phyloP scores from a whole-genome alignment of 1,140 invertebrate species.

The Geopemphigus sp. region DNA sequence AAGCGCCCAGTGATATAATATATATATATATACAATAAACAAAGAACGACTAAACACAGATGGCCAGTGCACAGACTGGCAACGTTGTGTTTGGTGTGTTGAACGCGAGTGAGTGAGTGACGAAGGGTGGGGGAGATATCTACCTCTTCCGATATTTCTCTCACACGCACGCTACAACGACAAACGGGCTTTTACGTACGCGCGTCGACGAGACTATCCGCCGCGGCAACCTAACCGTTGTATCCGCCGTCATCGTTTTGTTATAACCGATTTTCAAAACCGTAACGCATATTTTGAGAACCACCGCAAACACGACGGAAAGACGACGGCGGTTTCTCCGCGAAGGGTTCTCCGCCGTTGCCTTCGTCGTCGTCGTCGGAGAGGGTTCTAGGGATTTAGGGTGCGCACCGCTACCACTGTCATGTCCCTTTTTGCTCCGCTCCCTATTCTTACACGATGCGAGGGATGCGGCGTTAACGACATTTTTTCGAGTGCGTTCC shows the following conservation, averaged over 20 bases:
- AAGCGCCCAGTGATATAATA: slow-evolving; percentile 4
- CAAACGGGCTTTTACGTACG: not conserved
- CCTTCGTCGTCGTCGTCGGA: too few relatives aligned
- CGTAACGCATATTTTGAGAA: slow-evolving; percentile 23
- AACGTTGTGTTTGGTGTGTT: slow-evolving; percentile 11
- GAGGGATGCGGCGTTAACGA: slow-evolving; percentile 41
- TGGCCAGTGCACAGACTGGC: slow-evolving; percentile 28
- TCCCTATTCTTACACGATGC: not conserved
- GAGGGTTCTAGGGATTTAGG: slow-evolving; percentile 38
- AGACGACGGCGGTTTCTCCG: slow-evolving; percentile 34
- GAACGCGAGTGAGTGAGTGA: too few relatives aligned
- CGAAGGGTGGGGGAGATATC: not conserved
- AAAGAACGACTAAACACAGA: slow-evolving; percentile 45
- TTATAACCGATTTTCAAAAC: slow-evolving; percentile 13
- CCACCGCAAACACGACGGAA: not conserved
- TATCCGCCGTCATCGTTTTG: not conserved
- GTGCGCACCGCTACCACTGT: slow-evolving; percentile 12
- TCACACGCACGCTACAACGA: not conserved
- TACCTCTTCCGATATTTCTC: not conserved
- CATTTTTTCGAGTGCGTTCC: slow-evolving; percentile 41
- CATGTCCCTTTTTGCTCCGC: slow-evolving; percentile 17
- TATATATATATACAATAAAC: slow-evolving; percentile 22
- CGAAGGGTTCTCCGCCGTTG: slow-evolving; percentile 17
- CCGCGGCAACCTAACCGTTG: slow-evolving; percentile 6
- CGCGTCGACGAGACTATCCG: not conserved